These are phyloP conservation scores for Passer domesticus DNA, from an alignment of 2,113 vertebrate species.

Conservation along the genomic window DNA sequence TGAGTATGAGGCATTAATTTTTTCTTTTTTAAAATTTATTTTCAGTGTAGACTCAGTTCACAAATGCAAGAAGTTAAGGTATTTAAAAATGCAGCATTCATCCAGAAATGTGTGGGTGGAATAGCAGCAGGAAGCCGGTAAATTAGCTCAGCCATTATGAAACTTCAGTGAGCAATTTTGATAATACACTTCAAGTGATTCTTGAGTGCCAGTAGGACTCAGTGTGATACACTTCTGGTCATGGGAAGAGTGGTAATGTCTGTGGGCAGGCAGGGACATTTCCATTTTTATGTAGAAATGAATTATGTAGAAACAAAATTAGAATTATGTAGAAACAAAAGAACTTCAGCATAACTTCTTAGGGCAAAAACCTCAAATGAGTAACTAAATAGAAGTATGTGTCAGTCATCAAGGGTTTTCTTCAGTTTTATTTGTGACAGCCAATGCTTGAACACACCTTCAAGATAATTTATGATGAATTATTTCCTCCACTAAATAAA, in stretches of 20 bases:
- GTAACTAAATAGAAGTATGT: background rate
- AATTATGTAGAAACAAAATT: too few species aligned
- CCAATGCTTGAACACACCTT: background rate
- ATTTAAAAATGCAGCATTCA: accelerated
- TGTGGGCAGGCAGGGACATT: background rate
- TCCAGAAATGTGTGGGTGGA: background rate
- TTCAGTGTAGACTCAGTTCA: background rate
- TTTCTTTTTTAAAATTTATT: background rate
- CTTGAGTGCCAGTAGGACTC: background rate
- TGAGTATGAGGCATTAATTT: background rate
- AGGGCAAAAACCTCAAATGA: background rate
- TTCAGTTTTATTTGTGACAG: background rate
- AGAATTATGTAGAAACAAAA: too few species aligned
- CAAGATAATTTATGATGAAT: background rate
- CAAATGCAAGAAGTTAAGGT: background rate
- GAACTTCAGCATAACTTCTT: background rate
- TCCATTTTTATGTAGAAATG: background rate
- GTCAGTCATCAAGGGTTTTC: background rate
- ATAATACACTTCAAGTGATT: background rate
- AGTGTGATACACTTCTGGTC: background rate
- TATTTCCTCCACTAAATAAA: background rate
- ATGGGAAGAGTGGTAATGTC: background rate
- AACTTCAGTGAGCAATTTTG: background rate
- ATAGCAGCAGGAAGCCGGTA: background rate
- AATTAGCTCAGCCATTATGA: background rate